phyloP scores from a whole-genome alignment of 2,113 vertebrate genomes.

The Takifugu bimaculatus region DNA sequence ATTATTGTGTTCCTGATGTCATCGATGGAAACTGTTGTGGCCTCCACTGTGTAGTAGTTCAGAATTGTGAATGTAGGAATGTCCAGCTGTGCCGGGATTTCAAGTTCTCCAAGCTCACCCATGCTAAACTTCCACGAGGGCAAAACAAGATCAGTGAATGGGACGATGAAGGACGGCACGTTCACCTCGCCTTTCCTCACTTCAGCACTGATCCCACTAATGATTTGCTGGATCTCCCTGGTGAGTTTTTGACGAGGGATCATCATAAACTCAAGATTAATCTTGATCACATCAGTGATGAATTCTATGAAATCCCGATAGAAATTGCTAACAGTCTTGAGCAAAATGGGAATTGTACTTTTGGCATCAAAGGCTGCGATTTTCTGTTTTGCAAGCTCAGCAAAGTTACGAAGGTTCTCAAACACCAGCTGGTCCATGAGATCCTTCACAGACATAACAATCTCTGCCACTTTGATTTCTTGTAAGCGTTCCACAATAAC shows the following conservation, averaged over 20 bases:
- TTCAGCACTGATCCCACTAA: constrained; percentile 47
- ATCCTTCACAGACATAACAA: constrained; percentile 73
- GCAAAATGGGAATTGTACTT: constrained; percentile 51
- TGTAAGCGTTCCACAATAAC: constrained; percentile 65
- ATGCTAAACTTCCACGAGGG: constrained; percentile 78
- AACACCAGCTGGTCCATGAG: constrained; percentile 64
- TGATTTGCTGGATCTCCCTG: constrained; percentile 53
- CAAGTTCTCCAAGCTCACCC: constrained; percentile 66
- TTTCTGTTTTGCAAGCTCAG: constrained; percentile 69
- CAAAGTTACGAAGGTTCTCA: constrained; percentile 64
- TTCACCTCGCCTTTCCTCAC: constrained; percentile 74
- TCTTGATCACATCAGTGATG: constrained; percentile 56
- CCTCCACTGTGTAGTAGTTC: constrained; percentile 71
- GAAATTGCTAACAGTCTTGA: constrained; percentile 56
- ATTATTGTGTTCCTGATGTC: constrained; percentile 81
- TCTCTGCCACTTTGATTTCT: constrained; percentile 70
- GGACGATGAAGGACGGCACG: constrained; percentile 81
- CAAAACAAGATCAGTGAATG: constrained; percentile 82
- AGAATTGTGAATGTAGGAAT: constrained; percentile 84
- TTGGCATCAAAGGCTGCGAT: constrained; percentile 75
- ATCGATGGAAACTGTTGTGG: constrained; percentile 78
- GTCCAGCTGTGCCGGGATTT: constrained; percentile 78
- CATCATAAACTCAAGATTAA: constrained; percentile 42
- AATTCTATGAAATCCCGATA: constrained; percentile 54
- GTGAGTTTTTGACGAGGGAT: constrained; percentile 45